Conservation (phyloP, 2,797 vertebrate species). For the Sebastolobus altivelis region DNA sequence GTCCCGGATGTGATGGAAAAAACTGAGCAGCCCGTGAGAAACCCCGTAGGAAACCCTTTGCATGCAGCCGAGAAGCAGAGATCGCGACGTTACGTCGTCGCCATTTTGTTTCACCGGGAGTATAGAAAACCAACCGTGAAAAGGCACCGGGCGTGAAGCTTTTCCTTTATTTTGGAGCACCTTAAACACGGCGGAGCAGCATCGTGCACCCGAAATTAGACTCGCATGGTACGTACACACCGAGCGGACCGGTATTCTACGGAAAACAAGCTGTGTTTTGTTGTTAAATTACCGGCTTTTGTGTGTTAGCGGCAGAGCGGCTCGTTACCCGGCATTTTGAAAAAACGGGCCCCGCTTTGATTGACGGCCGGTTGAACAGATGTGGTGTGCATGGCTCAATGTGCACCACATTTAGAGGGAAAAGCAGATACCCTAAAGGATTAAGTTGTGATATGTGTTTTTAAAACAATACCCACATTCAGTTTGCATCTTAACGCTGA, state of each 20-base stretch:
- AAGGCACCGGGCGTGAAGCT: conserved; percentile 53
- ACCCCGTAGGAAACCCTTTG: conserved; percentile 83
- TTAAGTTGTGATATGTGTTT: accelerated
- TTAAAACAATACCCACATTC: accelerated
- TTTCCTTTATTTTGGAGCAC: conserved; percentile 46
- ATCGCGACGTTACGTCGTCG: conserved; percentile 76
- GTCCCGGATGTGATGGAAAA: conserved; percentile 16
- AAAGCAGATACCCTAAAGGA: accelerated
- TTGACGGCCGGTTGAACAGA: conserved; percentile 9
- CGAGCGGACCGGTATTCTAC: accelerated
- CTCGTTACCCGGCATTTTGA: conserved; percentile 86
- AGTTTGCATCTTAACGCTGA: too few relatives aligned
- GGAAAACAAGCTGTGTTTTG: neutral
- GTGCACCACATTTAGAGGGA: accelerated
- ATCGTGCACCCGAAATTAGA: conserved; percentile 54
- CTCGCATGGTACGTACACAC: conserved; percentile 67
- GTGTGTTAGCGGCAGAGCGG: conserved; percentile 14
- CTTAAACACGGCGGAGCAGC: conserved; percentile 51
- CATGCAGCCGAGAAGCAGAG: conserved; percentile 72
- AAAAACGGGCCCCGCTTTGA: conserved; percentile 73
- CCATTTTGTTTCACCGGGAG: conserved; percentile 85
- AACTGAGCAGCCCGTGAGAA: conserved; percentile 75
- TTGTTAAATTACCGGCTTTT: neutral
- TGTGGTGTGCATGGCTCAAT: accelerated
- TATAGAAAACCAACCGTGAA: conserved; percentile 81